These are phyloP conservation scores for Ginglymostoma cirratum DNA, from an alignment of 2,113 vertebrate genomes.

Conservation along the genomic window DNA sequence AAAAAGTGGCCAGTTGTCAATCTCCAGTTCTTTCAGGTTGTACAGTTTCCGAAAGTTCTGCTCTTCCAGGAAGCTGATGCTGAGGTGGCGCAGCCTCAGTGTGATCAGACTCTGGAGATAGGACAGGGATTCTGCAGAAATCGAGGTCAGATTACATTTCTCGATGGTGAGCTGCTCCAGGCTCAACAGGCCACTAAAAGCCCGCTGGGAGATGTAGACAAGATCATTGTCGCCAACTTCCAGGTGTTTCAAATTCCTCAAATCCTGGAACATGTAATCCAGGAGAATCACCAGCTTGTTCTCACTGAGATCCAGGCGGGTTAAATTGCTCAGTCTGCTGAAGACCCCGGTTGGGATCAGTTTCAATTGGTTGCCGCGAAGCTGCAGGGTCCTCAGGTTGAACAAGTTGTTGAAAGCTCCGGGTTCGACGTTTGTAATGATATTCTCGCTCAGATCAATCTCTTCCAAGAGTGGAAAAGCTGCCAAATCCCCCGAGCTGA, in stretches of 20 bases:
- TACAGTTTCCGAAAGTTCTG: slow-evolving; percentile 80
- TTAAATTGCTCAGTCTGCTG: slow-evolving; percentile 79
- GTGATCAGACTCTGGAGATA: slow-evolving; percentile 78
- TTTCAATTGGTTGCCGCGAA: slow-evolving; percentile 84
- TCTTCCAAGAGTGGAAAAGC: slow-evolving; percentile 73
- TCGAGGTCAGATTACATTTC: slow-evolving; percentile 86
- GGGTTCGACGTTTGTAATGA: slow-evolving; percentile 82
- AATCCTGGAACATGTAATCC: slow-evolving; percentile 88
- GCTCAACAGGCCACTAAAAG: slow-evolving; percentile 79
- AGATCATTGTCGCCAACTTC: slow-evolving; percentile 92
- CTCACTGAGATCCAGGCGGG: slow-evolving; percentile 84
- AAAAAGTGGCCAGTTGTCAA: slow-evolving; percentile 86
- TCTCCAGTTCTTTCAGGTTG: slow-evolving; percentile 77
- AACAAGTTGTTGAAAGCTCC: slow-evolving; percentile 81
- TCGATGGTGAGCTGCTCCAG: slow-evolving; percentile 84
- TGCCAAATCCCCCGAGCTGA: slow-evolving; percentile 76
- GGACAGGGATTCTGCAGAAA: slow-evolving; percentile 81
- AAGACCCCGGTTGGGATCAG: slow-evolving; percentile 87
- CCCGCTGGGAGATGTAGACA: slow-evolving; percentile 90
- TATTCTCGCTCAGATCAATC: slow-evolving; percentile 87
- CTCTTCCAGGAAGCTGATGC: slow-evolving; percentile 75
- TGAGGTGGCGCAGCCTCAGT: slow-evolving; percentile 81
- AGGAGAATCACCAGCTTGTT: slow-evolving; percentile 92
- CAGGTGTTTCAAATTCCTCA: slow-evolving; percentile 71
- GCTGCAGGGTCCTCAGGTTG: slow-evolving; percentile 68